These are phyloP conservation scores for Cataglyphis hispanica DNA, from an alignment of 1,140 invertebrate genomes.

Conservation along the genomic window DNA sequence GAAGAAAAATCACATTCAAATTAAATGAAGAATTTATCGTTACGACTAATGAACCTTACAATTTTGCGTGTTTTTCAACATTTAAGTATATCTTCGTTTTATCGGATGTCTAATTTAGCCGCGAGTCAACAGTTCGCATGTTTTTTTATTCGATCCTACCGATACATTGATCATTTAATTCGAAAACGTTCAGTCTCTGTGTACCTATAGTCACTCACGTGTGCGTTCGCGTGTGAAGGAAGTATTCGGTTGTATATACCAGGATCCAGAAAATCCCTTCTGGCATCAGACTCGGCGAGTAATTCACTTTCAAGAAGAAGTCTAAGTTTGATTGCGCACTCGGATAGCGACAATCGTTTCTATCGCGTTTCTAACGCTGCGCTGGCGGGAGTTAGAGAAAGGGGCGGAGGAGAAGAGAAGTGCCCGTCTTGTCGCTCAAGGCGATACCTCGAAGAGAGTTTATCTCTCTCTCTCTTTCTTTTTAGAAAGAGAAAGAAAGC, in stretches of 20 bases:
- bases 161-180: conserved; percentile 19
- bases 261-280: conserved; percentile 46
- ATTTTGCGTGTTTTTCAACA: not conserved
- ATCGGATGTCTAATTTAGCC: not conserved
- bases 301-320: conserved; percentile 78
- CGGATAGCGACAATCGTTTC: conserved; percentile 74
- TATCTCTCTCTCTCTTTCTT: not conserved
- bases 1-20: not conserved
- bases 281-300: conserved; percentile 60
- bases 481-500: conserved; percentile 62
- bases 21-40: not conserved
- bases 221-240: conserved; percentile 1
- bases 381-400: conserved; percentile 21
- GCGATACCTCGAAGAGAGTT: conserved; percentile 1
- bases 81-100: conserved; percentile 26
- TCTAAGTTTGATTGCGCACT: conserved; percentile 78
- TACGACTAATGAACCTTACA: not conserved
- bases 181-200: not conserved
- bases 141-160: conserved; percentile 22
- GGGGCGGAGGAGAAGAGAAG: not conserved
- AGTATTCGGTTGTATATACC: conserved; percentile 8
- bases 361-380: conserved; percentile 70
- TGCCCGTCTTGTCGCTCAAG: conserved; percentile 48
- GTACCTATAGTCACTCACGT: conserved; percentile 20
- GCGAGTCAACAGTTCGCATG: not conserved